Base-by-base conservation (phyloP, 2,888 invertebrate genomes). In the Xanthostigma xanthostigma region DNA sequence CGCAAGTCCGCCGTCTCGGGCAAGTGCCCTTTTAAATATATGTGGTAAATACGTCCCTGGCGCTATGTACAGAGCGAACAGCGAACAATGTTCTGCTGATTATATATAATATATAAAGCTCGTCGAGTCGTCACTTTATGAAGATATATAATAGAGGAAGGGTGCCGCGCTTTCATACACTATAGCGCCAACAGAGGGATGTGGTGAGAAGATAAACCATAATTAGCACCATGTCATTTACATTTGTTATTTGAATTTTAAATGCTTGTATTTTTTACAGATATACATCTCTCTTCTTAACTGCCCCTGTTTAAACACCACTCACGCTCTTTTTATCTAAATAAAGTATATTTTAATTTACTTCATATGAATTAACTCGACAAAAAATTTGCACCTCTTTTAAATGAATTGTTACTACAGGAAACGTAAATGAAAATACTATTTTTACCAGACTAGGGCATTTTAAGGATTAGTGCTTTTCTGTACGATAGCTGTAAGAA, bases 221-320 rank as follows among this genome's bases (percentile, higher is more conserved):
- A 68, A 68, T 68, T 68, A 68, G 65, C 64, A 57, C 58, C 60
- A 62, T 67, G 68, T 68, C 68, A 65, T 68, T 67, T 68, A 67
- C 66, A 67, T 66, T 68, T 68, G 68, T 68, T 66, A 65, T 65
- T 67, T 65, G 64, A 67, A 67, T 67, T 66, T 66, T 66, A 66
- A 67, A 62, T 64, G 64, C 59, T 57, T 56, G 54, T 53, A 53
- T 56, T 54, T 57, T 54, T 55, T 35, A 14, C 35, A 44, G 27
- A 47, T 48, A 36, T 36, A 39, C 47, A 44, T 10, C 42, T 42
- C 42, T 34, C 42, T 42, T 42, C 42, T 42, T 34, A 17, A 42
- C 27, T 27, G 12, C 42, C 40, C 12, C 40, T 14, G 14, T 39
- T 14, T 11, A 39, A 14, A 12, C 12, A 12, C 40, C 40, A 10